Base-by-base conservation (phyloP, 2,888 invertebrate species). In the Athripsodes cinereus region DNA sequence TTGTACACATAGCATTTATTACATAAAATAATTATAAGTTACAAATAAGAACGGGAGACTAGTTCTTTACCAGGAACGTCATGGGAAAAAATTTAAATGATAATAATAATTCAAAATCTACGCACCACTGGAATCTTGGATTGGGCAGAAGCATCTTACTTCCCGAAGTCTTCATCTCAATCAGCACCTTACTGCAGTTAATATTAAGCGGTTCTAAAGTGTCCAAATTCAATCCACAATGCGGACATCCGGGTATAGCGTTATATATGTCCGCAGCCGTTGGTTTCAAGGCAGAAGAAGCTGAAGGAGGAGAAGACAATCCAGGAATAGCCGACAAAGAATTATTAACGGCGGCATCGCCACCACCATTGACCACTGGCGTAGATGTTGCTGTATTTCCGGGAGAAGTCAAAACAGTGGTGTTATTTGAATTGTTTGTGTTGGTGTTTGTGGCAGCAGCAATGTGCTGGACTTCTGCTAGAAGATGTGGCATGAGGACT, bases 41-140 rank as follows among this genome's bases (percentile, higher is more conserved):
- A n/a, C n/a, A n/a, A n/a, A n/a, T n/a, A n/a, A n/a, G n/a, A n/a
- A n/a, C n/a, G n/a, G n/a, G n/a, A n/a, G n/a, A n/a, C n/a, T n/a
- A n/a, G n/a, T n/a, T n/a, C n/a, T n/a, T n/a, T n/a, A n/a, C n/a
- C n/a, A n/a, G n/a, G n/a, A n/a, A n/a, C n/a, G n/a, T n/a, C n/a
- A n/a, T n/a, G n/a, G n/a, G n/a, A n/a, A n/a, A n/a, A n/a, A n/a
- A n/a, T n/a, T n/a, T n/a, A n/a, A n/a, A n/a, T n/a, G n/a, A n/a
- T n/a, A n/a, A n/a, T n/a, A n/a, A n/a, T n/a, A n/a, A n/a, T n/a
- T n/a, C n/a, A n/a, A n/a, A 10, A 10, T 26, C 6, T n/a, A 50
- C 51, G 67, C 5, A 77, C 78, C 75, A 74, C 61, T 78, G 75
- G 59, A 74, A 73, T 52, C 76, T 66, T 67, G 76, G 78, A 48